Base-by-base conservation (phyloP, 2,113 vertebrate species). In the Brachypodius melanocephalos region DNA sequence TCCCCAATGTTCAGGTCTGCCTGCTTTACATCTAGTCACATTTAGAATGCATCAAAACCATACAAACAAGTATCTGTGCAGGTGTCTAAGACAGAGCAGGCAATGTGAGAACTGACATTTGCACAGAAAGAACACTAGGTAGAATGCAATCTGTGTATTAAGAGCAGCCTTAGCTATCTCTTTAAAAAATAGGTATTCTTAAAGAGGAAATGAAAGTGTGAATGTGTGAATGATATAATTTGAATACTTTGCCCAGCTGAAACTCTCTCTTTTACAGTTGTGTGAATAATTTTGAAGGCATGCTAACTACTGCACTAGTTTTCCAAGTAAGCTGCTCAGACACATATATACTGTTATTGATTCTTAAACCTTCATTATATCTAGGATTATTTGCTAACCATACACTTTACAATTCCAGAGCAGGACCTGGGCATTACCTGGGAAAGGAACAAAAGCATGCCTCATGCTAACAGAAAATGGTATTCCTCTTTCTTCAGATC, bases 401-500 rank as follows among this genome's bases (percentile, higher is more conserved):
- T 31, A 57, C 26, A 74, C 36, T 57, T 75, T 72, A 58, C 12
- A 55, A 40, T 40, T 58, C 54, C n/a, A 82, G 73, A 76, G 34
- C 61, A 80, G 32, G 31, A 72, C 54, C 57, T 78, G 36, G 45
- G 38, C 51, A 40, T 96, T 96, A 99, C 99, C 99, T 98, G 98
- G 80, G 87, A 99, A 99, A 16, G 99, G 98, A 61, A 99, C 96
- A 94, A 99, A 99, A 67, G 99, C 98, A 76, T 99, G 99, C 68
- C 99, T 98, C 99, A 99, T 99, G 97, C 99, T 99, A 94, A 99
- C 98, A 5, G 98, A 98, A 97, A 99, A 99, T 1, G 98, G 97
- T 26, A 97, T 93, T 83, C 98, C 98, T 96, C 81, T 98, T 75
- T 97, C 97, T 79, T 97, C 55, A 0, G 79, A 76, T 84, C 65